phyloP scores from a whole-genome alignment of 2,797 vertebrate species.

The Manis pentadactyla region DNA sequence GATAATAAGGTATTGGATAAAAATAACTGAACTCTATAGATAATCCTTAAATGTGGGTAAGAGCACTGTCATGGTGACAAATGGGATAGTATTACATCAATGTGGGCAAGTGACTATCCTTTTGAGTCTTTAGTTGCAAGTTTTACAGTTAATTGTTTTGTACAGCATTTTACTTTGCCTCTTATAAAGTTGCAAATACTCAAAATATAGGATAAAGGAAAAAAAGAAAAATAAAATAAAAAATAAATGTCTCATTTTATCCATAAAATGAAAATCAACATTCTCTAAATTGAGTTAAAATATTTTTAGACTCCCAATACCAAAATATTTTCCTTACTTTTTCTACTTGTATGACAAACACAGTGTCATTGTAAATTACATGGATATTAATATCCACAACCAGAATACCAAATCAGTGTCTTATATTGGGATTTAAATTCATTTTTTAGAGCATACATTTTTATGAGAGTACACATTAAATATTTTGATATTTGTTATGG shows the following conservation, averaged over 20 bases:
- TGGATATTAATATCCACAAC: not conserved
- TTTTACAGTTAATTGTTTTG: not conserved
- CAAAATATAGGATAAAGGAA: not conserved
- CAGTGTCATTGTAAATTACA: not conserved
- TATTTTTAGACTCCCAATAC: not conserved
- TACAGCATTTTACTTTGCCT: not conserved
- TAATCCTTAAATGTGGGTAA: not conserved
- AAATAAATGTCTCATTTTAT: not conserved
- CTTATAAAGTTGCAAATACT: not conserved
- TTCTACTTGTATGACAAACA: not conserved
- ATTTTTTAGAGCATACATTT: not conserved
- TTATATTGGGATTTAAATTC: not conserved
- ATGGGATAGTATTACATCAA: not conserved
- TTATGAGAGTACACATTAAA: not conserved
- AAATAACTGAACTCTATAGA: not conserved
- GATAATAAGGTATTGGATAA: not conserved
- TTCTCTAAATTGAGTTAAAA: not conserved
- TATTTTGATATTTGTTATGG: not conserved
- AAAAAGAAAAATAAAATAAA: not conserved
- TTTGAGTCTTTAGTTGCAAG: not conserved
- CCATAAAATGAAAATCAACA: not conserved
- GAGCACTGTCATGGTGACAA: not conserved
- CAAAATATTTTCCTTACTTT: not conserved
- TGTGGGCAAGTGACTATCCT: no score
- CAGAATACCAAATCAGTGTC: not conserved